These are phyloP conservation scores for Lordiphosa clarofinis DNA, from an alignment of 1,140 invertebrate genomes.

Conservation along the genomic window DNA sequence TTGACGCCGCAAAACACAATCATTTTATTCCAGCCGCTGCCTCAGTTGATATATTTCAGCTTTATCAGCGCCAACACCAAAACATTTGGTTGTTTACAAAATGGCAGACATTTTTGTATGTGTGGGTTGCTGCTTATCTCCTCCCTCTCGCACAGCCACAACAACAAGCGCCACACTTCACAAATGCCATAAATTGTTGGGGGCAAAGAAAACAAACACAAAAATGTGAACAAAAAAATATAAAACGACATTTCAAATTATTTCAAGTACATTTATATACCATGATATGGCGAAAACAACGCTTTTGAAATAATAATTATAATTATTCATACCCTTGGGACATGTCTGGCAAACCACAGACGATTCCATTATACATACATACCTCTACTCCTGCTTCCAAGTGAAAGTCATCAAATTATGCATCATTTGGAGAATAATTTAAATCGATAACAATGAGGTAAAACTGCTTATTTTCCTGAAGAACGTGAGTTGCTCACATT, in stretches of 20 bases:
- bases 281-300: slow-evolving; percentile 30
- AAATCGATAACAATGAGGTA: no score
- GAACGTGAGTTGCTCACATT: no score
- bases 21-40: slow-evolving; percentile 28
- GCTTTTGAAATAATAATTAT: slow-evolving; percentile 43
- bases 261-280: slow-evolving; percentile 35
- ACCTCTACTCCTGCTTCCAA: background rate
- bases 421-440: no score
- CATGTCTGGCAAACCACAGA: background rate
- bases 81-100: slow-evolving; percentile 60
- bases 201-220: slow-evolving; percentile 29
- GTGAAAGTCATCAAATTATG: no score
- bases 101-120: slow-evolving; percentile 54
- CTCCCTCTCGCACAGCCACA: background rate
- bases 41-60: slow-evolving; percentile 40
- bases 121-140: slow-evolving; percentile 45
- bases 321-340: slow-evolving; percentile 38
- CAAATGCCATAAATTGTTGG: slow-evolving; percentile 72
- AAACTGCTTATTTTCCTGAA: no score
- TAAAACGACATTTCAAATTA: slow-evolving; percentile 18
- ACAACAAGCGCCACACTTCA: slow-evolving; percentile 35
- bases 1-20: slow-evolving; percentile 36
- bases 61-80: slow-evolving; percentile 37
- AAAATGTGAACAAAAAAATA: slow-evolving; percentile 17
- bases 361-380: background rate